Percentiles rank a stretch among this genome's conserved stretches.
Conservation (phyloP, 2,888 invertebrate species). For the Lordiphosa fenestrarum region DNA sequence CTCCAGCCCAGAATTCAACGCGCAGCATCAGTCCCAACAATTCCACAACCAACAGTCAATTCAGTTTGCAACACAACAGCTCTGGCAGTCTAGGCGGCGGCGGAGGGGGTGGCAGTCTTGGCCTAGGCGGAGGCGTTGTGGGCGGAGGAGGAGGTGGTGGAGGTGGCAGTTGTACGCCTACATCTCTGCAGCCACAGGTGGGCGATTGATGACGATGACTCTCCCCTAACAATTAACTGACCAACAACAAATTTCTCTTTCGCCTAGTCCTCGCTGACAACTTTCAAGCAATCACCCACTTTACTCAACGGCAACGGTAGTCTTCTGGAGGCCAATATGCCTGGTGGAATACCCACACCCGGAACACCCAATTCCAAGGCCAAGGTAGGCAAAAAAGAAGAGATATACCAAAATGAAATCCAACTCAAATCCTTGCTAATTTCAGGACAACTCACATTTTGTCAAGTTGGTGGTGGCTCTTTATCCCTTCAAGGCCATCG, state of each 20-base stretch:
- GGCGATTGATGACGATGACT: conserved; percentile 12
- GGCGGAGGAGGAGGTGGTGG: conserved; percentile 43
- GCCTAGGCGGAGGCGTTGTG: conserved; percentile 39
- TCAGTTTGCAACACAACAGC: conserved; percentile 80
- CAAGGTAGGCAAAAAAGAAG: conserved; percentile 82
- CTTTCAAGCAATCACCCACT: conserved; percentile 80
- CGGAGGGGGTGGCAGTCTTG: conserved; percentile 30
- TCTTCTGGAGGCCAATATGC: conserved; percentile 82
- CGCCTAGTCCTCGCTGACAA: conserved; percentile 78
- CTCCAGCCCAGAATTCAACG: conserved; percentile 81
- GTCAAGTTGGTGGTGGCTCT: conserved; percentile 92
- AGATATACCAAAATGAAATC: background rate
- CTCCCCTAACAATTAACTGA: background rate
- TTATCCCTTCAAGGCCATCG: conserved; percentile 94
- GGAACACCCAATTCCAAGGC: conserved; percentile 91
- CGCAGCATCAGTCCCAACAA: conserved; percentile 81
- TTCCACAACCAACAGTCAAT: conserved; percentile 80
- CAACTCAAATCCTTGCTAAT: conserved; percentile 22
- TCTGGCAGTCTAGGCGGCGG: conserved; percentile 78
- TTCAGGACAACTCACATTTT: conserved; percentile 82
- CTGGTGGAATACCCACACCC: conserved; percentile 86
- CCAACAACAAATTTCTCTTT: conserved; percentile 6
- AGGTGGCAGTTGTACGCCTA: conserved; percentile 79
- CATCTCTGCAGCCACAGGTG: conserved; percentile 80
- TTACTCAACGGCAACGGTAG: conserved; percentile 80